A percentile compares a stretch with the other conserved stretches of the same genome.
These are phyloP conservation scores for Engystomops pustulosus DNA, from an alignment of 2,113 vertebrate species.

Conservation along the genomic window DNA sequence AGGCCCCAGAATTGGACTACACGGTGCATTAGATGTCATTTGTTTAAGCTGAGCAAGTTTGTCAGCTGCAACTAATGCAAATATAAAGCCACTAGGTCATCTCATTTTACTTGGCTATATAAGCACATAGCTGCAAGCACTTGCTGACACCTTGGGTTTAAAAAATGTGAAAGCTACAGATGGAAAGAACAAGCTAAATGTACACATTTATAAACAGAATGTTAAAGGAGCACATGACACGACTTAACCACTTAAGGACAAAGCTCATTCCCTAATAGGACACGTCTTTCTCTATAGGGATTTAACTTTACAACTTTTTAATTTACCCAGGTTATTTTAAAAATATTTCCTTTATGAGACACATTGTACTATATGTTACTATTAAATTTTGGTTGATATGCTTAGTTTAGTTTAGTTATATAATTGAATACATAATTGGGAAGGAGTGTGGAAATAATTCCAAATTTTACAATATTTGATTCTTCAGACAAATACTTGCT, in stretches of 20 bases:
- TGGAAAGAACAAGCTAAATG: slow-evolving; percentile 8
- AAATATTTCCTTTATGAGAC: too few species aligned
- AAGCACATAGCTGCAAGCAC: slow-evolving; percentile 21
- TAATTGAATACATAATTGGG: too few species aligned
- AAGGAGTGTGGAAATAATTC: too few species aligned
- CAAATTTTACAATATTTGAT: too few species aligned
- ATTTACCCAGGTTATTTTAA: too few species aligned
- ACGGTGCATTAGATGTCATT: background rate
- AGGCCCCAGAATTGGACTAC: background rate
- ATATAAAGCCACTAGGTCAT: slow-evolving; percentile 31
- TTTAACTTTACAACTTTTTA: too few species aligned
- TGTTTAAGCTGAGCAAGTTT: slow-evolving; percentile 27
- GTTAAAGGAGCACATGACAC: background rate
- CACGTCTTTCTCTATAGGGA: too few species aligned
- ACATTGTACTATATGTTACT: too few species aligned
- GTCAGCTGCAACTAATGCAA: slow-evolving; percentile 34
- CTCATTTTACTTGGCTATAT: slow-evolving; percentile 27
- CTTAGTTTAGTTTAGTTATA: too few species aligned
- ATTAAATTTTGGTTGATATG: too few species aligned
- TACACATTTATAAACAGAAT: background rate
- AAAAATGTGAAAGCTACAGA: background rate
- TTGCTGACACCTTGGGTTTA: slow-evolving; percentile 11
- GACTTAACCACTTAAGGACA: background rate
- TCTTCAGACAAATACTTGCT: too few species aligned
- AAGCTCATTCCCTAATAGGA: too few species aligned